Conservation (phyloP, 53 echinoderm and acorn worm genomes). For the Arbacia lixula region DNA sequence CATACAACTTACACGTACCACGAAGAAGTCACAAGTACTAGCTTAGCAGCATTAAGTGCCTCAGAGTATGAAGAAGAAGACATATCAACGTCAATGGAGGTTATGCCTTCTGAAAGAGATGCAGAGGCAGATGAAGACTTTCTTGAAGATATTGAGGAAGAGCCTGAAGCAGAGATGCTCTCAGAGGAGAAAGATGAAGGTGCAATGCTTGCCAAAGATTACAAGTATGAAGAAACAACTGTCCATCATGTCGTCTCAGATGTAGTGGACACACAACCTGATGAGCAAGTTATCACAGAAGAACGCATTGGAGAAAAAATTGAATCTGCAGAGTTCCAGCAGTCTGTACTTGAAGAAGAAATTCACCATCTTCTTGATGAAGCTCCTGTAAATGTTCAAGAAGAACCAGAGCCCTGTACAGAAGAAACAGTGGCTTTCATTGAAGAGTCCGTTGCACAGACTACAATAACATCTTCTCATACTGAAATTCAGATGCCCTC, state of each 20-base stretch:
- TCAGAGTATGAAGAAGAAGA: conserved; percentile 48
- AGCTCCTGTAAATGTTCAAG: neutral
- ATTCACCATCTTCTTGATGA: conserved; percentile 15
- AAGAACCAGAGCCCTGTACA: neutral
- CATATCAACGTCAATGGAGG: conserved; percentile 54
- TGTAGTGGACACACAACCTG: conserved; percentile 20
- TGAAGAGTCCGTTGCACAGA: conserved; percentile 26
- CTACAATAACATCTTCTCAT: conserved; percentile 14
- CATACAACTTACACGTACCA: too few relatives aligned
- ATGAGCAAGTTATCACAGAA: conserved; percentile 40
- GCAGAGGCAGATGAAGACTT: conserved; percentile 37
- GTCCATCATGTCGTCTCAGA: neutral
- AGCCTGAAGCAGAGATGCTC: conserved; percentile 29
- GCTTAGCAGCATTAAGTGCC: neutral
- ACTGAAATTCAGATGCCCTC: neutral
- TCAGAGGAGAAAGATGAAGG: neutral
- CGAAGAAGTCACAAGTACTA: conserved; percentile 21
- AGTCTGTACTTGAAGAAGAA: conserved; percentile 14
- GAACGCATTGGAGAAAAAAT: conserved; percentile 33
- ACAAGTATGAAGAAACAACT: neutral
- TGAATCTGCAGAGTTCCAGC: neutral
- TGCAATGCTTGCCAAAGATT: neutral
- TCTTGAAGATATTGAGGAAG: conserved; percentile 55
- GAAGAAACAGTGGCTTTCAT: conserved; percentile 6
- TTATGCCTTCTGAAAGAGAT: conserved; percentile 47